Evolutionary conservation across 2,888 invertebrate species (phyloP).

Genomic region (Tipula confusa): DNA sequence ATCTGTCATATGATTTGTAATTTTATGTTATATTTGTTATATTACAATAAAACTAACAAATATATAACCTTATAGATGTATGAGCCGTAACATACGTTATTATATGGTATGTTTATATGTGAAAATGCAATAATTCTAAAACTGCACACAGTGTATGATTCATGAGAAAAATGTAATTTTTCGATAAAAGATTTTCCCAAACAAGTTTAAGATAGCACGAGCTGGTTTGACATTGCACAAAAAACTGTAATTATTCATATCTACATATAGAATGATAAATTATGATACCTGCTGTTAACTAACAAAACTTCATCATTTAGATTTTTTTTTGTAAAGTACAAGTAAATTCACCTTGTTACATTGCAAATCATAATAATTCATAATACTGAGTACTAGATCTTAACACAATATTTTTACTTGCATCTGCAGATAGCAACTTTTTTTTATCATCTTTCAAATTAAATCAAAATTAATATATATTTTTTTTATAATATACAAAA

Average conservation of each 20-base stretch:
- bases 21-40: not conserved
- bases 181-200: not conserved
- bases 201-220: not conserved
- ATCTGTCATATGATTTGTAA: slow-evolving; percentile 20
- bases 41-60: not conserved
- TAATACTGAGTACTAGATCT: not conserved
- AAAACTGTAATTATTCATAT: not conserved
- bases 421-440: not conserved
- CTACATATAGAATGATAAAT: not conserved
- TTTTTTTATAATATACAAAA: not conserved
- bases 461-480: not conserved
- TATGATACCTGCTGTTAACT: slow-evolving; percentile 12
- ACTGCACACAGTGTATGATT: not conserved
- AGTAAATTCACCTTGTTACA: not conserved
- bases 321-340: not conserved
- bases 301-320: not conserved
- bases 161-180: not conserved
- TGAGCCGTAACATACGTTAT: not conserved
- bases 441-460: not conserved
- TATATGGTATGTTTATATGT: not conserved
- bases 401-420: not conserved
- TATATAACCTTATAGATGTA: not conserved
- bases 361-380: slow-evolving; percentile 7
- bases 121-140: not conserved
- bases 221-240: not conserved